These are phyloP conservation scores for Tetranychus urticae DNA, from an alignment of 1,140 invertebrate species.

Conservation along the genomic window DNA sequence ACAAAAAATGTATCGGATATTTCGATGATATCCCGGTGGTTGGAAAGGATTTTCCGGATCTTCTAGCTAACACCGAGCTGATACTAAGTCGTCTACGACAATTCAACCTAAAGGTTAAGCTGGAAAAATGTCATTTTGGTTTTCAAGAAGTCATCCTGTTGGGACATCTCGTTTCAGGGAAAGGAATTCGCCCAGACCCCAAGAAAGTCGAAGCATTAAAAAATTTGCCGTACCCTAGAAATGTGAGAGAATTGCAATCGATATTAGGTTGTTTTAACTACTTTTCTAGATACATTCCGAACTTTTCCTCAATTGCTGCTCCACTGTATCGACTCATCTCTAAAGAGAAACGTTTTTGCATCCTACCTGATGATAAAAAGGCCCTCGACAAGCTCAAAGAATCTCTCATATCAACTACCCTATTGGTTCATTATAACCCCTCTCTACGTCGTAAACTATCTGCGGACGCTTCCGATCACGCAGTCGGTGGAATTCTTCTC, in stretches of 20 bases:
- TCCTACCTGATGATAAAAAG: not conserved
- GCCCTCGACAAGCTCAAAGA: not conserved
- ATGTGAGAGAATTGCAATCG: not conserved
- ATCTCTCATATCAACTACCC: not conserved
- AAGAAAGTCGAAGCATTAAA: not conserved
- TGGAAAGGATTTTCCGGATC: conserved; percentile 5
- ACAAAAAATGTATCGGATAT: not conserved
- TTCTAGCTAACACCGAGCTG: not conserved
- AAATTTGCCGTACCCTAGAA: not conserved
- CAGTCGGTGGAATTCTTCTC: conserved; percentile 15
- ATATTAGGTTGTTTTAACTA: not conserved
- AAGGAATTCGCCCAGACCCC: conserved; percentile 6
- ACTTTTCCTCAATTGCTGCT: conserved; percentile 13
- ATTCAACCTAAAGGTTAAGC: conserved; percentile 10
- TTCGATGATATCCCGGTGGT: conserved; percentile 5
- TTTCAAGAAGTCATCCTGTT: not conserved
- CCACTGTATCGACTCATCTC: conserved; percentile 17
- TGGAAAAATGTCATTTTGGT: conserved; percentile 4
- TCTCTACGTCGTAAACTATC: conserved; percentile 11
- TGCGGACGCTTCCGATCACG: conserved; percentile 16
- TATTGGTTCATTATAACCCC: not conserved
- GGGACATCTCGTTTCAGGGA: conserved; percentile 15
- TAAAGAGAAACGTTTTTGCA: conserved; percentile 4
- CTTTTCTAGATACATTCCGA: not conserved
- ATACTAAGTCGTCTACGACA: not conserved